Evolutionary conservation across 2,888 invertebrate genomes (phyloP).

Genomic region (Abrostola triplasia): DNA sequence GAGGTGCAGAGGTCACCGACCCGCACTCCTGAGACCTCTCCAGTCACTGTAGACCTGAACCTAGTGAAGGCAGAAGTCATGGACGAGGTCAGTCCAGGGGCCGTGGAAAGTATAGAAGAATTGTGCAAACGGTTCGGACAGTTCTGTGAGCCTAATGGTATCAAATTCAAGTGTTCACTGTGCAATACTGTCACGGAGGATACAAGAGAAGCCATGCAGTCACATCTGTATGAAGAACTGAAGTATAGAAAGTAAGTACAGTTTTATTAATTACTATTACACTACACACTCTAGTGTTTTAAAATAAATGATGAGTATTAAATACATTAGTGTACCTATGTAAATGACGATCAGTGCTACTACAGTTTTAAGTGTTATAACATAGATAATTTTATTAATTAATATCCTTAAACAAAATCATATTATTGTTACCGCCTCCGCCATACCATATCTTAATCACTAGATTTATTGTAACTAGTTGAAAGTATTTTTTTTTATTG

Average conservation of each 20-base stretch:
- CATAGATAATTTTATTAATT: no score
- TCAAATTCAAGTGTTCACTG: slow-evolving; percentile 89
- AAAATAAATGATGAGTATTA: no score
- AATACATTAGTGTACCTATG: no score
- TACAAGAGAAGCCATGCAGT: slow-evolving; percentile 88
- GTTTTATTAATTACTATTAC: background rate
- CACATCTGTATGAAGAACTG: slow-evolving; percentile 91
- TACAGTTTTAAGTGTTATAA: no score
- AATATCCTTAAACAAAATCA: no score
- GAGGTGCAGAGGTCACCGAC: slow-evolving; percentile 55
- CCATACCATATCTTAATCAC: no score
- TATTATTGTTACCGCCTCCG: no score
- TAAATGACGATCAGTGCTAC: no score
- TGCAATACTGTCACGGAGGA: slow-evolving; percentile 89
- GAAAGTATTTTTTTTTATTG: no score
- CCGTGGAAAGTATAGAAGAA: slow-evolving; percentile 64
- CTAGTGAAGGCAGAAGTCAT: slow-evolving; percentile 76
- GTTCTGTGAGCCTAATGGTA: slow-evolving; percentile 85
- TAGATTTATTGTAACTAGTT: no score
- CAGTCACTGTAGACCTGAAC: slow-evolving; percentile 66
- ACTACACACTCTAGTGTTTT: background rate
- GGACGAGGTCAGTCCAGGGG: slow-evolving; percentile 28
- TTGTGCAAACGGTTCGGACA: slow-evolving; percentile 72
- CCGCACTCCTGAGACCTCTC: slow-evolving; percentile 28
- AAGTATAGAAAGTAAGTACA: slow-evolving; percentile 89